These are phyloP conservation scores for Crossocerus cetratus DNA, from an alignment of 2,888 invertebrate species.

Conservation along the genomic window DNA sequence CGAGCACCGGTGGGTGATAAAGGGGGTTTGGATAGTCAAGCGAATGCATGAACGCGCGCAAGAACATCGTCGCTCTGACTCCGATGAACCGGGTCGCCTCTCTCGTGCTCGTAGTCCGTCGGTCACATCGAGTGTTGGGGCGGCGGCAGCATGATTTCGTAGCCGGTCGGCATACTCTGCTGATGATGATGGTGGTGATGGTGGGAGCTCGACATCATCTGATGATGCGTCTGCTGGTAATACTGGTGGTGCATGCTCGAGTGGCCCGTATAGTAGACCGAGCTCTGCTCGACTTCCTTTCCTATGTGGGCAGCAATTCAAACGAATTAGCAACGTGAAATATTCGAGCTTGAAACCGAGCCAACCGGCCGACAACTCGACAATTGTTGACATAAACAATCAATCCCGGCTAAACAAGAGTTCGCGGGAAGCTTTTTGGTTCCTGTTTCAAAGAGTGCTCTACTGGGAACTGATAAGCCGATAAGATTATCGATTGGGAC, in stretches of 20 bases:
- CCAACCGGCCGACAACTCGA: too few relatives aligned
- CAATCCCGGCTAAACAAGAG: not conserved
- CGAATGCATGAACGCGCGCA: conserved; percentile 68
- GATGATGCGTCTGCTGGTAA: conserved; percentile 72
- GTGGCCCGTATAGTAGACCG: conserved; percentile 72
- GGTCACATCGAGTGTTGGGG: conserved; percentile 75
- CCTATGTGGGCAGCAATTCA: conserved; percentile 50
- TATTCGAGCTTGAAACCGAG: not conserved
- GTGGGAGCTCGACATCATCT: conserved; percentile 68
- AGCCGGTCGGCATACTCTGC: conserved; percentile 65
- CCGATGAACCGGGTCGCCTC: conserved; percentile 59
- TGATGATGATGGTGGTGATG: conserved; percentile 72
- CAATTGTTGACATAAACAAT: too few relatives aligned
- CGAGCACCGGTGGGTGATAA: not conserved
- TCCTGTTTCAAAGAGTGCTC: not conserved
- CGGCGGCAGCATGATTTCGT: conserved; percentile 72
- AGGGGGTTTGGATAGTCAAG: conserved; percentile 54
- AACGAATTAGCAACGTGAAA: not conserved
- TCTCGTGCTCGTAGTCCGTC: conserved; percentile 57
- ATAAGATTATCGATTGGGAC: too few relatives aligned
- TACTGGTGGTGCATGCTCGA: conserved; percentile 74
- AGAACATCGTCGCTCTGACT: conserved; percentile 67
- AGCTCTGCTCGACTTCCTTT: conserved; percentile 71
- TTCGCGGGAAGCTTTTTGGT: not conserved
- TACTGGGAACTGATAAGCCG: not conserved